Base-by-base conservation (phyloP, 2,888 invertebrate species). In the Scaptomyza caliginosa region DNA sequence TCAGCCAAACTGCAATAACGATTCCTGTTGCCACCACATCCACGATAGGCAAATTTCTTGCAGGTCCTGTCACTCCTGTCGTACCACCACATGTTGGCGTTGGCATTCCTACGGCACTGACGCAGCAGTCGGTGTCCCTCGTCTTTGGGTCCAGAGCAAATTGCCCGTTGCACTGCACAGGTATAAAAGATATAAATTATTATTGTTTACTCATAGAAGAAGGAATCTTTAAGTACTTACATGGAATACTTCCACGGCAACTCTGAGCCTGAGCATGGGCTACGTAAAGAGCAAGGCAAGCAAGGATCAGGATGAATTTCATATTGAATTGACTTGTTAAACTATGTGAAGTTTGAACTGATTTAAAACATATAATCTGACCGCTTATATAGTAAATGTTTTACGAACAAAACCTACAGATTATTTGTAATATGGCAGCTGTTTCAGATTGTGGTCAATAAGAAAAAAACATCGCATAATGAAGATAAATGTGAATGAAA, bases 271-370 rank as follows among this genome's bases (percentile, higher is more conserved):
- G 34, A 2, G 34, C 13, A 4, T 23, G 13, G 26, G 55, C 57
- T 34, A 74, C 54, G 8, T 45, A 67, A 7, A 76, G 34, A 3
- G 49, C 55, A 5, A 74, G 39, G 16, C 55, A 51, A 16, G 55
- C 43, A 24, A 67, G 48, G 28, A 77, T 8, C 5, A 58, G 17
- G 21, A 58, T 30, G n/a, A 76, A 67, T 40, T 76, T 73, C 72
- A 73, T 76, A n/a, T 52, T 52, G n/a, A 26, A 0, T 2, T 7
- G 13, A 1, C 19, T 46, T 19, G 19, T 13, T 30, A 6, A 46
- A 30, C 19, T 30, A n/a, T 19, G 45, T 17, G 1, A 28, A 46
- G 3, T 30, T 30, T 26, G 13, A 71, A 72, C 54, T 76, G 56
- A 49, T 32, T 60, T 17, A 8, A 5, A 16, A 17, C 28, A 7